A percentile compares a stretch with the other conserved stretches of the same genome.
These are phyloP conservation scores for Rhinichthys klamathensis DNA, from an alignment of 2,113 vertebrate species.

Conservation along the genomic window DNA sequence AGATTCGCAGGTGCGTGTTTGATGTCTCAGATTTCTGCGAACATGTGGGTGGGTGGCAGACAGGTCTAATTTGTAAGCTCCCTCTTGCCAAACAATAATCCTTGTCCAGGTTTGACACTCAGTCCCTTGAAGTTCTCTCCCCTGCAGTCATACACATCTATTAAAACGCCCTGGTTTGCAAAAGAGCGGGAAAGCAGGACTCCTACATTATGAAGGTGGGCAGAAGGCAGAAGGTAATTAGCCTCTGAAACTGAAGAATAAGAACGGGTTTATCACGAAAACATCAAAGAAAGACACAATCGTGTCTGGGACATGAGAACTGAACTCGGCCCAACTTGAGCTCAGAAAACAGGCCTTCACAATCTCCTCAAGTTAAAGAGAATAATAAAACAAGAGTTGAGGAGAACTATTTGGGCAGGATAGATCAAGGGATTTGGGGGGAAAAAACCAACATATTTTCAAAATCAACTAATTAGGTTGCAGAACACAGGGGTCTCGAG, in stretches of 20 bases:
- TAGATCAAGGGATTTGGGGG: background rate
- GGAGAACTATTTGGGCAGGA: background rate
- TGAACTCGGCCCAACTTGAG: background rate
- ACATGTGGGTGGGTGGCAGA: slow-evolving; percentile 42
- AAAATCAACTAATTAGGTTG: background rate
- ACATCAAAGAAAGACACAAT: slow-evolving; percentile 41
- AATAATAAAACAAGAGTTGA: background rate
- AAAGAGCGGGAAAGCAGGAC: slow-evolving; percentile 10
- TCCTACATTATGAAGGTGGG: slow-evolving; percentile 1
- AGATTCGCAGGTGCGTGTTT: slow-evolving; percentile 19
- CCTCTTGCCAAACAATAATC: slow-evolving; percentile 51
- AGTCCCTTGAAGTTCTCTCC: slow-evolving; percentile 30
- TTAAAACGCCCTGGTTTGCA: background rate
- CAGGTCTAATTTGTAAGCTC: slow-evolving; percentile 50
- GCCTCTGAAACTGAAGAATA: slow-evolving; percentile 45
- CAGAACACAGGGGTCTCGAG: background rate
- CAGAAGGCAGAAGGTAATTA: slow-evolving; percentile 43
- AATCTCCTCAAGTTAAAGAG: background rate
- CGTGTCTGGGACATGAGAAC: background rate
- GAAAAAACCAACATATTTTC: background rate
- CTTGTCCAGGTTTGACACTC: slow-evolving; percentile 27
- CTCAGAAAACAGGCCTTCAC: background rate
- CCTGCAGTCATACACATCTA: slow-evolving; percentile 39
- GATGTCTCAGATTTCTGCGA: slow-evolving; percentile 18
- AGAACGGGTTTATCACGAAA: slow-evolving; percentile 37